Evolutionary conservation across 2,888 invertebrate species (phyloP), one percentile per base, ranked within the genome.

Genomic region (Tridacna gigas): DNA sequence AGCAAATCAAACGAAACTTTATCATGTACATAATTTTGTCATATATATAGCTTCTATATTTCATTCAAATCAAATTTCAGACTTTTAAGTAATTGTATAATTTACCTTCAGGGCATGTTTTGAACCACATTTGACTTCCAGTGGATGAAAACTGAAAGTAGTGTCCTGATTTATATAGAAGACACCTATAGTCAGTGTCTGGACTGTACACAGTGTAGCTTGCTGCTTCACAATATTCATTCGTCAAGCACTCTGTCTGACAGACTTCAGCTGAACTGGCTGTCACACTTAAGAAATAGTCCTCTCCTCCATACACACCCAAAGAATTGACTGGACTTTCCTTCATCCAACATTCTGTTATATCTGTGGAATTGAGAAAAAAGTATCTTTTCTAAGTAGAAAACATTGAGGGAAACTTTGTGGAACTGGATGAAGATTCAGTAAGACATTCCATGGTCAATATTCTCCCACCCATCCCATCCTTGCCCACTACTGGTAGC

Each of bases 111-210:
- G 77, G 66, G 37, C 77, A 77, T 3, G 48, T 47, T 66, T 77
- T 77, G 26, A 66, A 26, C 77, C 77, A 67, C 67, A 77, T 48
- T 65, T 77, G 66, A 67, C 77, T 77, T 45, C 48, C 48, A 26
- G 28, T 12, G 48, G 65, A 47, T 26, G 22, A 5, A 5, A 20
- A 18, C 45, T 51, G 47, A 18, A 67, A 15, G n/a, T 51, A 77
- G 51, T 77, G 63, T 22, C 51, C 77, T 25, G 15, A 13, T 66
- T 66, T 77, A 47, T 77, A 77, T 26, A 77, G 26, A 3, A 77
- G 51, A 37, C 77, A 77, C 67, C 77, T 77, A 26, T 77, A 47
- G 51, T 67, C 51, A 15, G 22, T 20, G 15, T 28, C 48, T 51
- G 13, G 66, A 28, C 48, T 28, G 26, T 56, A 65, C 26, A 65